Conservation (phyloP, 1,140 invertebrate genomes). For the Yoshiicerus persimilis region DNA sequence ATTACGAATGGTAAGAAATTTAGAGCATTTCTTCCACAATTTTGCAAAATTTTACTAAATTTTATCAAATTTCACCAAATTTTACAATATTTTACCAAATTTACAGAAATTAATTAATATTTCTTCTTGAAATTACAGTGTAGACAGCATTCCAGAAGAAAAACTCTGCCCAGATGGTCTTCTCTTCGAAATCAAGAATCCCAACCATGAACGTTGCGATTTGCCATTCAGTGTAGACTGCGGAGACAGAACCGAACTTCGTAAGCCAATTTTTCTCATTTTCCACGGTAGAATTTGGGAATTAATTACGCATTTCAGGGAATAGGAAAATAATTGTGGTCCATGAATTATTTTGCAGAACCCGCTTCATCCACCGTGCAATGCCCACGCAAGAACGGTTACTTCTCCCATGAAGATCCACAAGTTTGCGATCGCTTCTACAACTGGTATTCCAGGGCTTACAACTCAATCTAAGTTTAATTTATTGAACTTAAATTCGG, state of each 20-base stretch:
- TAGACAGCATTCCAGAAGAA: slow-evolving; percentile 65
- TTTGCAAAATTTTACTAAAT: too few species aligned
- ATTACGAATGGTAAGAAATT: too few species aligned
- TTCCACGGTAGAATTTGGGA: background rate
- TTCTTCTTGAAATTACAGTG: too few species aligned
- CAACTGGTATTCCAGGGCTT: too few species aligned
- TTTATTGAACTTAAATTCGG: too few species aligned
- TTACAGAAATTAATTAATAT: too few species aligned
- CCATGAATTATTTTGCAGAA: slow-evolving; percentile 19
- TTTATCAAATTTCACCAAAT: too few species aligned
- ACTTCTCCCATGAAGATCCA: slow-evolving; percentile 76
- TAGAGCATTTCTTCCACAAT: too few species aligned
- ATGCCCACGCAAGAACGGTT: slow-evolving; percentile 75
- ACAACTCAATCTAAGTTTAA: too few species aligned
- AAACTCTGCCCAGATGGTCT: slow-evolving; percentile 78
- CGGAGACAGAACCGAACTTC: slow-evolving; percentile 69
- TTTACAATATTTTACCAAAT: too few species aligned
- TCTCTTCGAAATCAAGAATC: slow-evolving; percentile 74
- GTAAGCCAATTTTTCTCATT: slow-evolving; percentile 62
- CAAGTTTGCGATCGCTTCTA: slow-evolving; percentile 77
- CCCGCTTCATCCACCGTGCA: slow-evolving; percentile 49
- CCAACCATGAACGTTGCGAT: slow-evolving; percentile 74
- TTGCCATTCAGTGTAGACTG: slow-evolving; percentile 73
- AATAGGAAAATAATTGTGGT: too few species aligned
- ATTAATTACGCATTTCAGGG: too few species aligned